Base-by-base conservation (phyloP, 1,140 invertebrate species). In the fruit fly (Drosophila melanogaster) region DNA sequence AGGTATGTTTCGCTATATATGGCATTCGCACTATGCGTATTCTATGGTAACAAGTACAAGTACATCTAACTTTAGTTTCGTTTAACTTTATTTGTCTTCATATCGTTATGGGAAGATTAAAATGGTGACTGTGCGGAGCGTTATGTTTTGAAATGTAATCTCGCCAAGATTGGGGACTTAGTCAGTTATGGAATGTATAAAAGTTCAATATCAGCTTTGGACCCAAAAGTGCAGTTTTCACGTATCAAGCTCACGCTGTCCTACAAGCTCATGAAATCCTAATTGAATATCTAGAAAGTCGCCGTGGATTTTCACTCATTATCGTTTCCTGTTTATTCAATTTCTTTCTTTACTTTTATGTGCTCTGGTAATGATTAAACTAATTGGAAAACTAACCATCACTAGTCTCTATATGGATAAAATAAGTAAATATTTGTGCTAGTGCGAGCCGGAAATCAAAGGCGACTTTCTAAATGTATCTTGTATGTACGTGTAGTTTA, bases 121-220 rank as follows among this genome's bases (percentile, higher is more conserved):
- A 70, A 70, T 40, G 66, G 41, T 62, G 35, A 70, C 19, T 43
- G 24, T 59, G 38, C 35, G 47, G 47, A 57, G 35, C 55, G 14
- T n/a, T 14, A 7, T 22, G 19, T 41, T 61, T 37, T 50, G 47
- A 22, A 22, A 12, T 37, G 37, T 47, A 35, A n/a, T 37, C 30
- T 64, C 37, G 59, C 59, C 35, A 26, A 22, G 66, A 19, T 38
- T 8, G 30, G 40, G 65, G 35, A 19, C 17, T 47, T 50, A 15
- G 37, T 69, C 71, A 44, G 65, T 46, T 44, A 51, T 75, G 72
- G 72, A 75, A 75, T 75, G 72, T 56, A 74, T 30, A 74, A 62
- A 62, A 62, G 71, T 74, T 73, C 57, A 75, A 75, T 74, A 65
- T 75, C 72, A 75, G 72, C 70, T 74, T 75, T 75, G 72, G 72